phyloP scores from a whole-genome alignment of 2,888 invertebrate genomes.

The Drosophila macrospina region DNA sequence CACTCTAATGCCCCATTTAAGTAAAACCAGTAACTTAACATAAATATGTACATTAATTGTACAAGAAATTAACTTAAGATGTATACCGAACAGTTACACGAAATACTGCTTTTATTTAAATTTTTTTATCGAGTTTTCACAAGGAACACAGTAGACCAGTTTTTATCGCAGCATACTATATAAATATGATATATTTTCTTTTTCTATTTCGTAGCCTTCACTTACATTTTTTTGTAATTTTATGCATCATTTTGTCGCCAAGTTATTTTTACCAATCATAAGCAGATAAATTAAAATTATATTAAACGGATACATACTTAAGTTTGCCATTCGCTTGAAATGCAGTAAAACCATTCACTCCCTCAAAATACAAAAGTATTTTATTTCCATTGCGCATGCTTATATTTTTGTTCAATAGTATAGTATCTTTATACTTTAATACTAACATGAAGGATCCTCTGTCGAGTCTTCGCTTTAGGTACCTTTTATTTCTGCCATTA shows the following conservation, averaged over 20 bases:
- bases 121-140: no score
- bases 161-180: no score
- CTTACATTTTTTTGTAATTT: background rate
- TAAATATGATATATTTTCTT: background rate
- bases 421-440: background rate
- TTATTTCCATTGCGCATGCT: slow-evolving; percentile 12
- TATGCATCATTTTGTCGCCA: background rate
- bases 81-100: no score
- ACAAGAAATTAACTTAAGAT: no score
- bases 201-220: background rate
- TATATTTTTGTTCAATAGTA: slow-evolving; percentile 2
- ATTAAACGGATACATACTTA: background rate
- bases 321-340: slow-evolving; percentile 14
- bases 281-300: slow-evolving; percentile 1
- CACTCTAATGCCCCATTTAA: no score
- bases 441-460: no score
- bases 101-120: no score
- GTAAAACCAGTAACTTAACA: no score
- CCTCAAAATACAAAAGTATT: background rate
- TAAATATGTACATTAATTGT: no score
- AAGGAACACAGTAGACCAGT: no score
- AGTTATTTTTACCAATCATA: background rate
- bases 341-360: slow-evolving; percentile 9
- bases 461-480: no score
- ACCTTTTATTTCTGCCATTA: no score